Base-by-base conservation (phyloP, 1,140 invertebrate genomes). In the Lasioglossum albipes region DNA sequence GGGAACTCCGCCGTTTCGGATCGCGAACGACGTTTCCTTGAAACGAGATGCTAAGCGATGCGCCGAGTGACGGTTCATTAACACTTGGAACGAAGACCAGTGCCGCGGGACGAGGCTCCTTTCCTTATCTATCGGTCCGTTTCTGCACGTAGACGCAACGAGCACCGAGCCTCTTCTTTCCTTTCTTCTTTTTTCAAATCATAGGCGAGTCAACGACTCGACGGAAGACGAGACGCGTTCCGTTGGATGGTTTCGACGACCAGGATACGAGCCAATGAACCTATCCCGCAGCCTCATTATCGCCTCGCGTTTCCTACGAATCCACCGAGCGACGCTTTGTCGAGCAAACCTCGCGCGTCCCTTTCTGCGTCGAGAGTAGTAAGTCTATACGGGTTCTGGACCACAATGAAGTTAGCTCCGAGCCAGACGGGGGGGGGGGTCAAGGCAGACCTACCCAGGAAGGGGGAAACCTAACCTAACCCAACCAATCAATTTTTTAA, bases 31-130 rank as follows among this genome's bases (percentile, higher is more conserved):
- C n/a, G 7, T 59, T 81, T 86, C 79, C 66, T 75, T 57, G 84
- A 87, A 64, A 72, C 61, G 49, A 84, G 84, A 84, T 84, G 76
- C 81, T 90, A 89, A 89, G 87, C 90, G 89, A 91, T 87, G 83
- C 87, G 83, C 66, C 78, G 89, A 90, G 89, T 89, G 88, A 91
- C 88, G 85, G 86, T 91, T 90, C 88, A 89, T 91, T 91, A 91
- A 89, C 88, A 87, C 89, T 77, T 80, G 73, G 62, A 75, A 45
- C 27, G 74, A 66, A 49, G 79, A 59, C 22, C 69, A 64, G 62
- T 41, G 72, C 73, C 79, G 31, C n/a, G 36, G 41, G 77, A 79
- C 67, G 74, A 79, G 52, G 67, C 59, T 49, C 41, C 76, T 75
- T 72, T 81, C 41, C 36, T 13, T 27, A 31, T 49, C 22, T 45